phyloP scores from a whole-genome alignment of 2,888 invertebrate genomes.

The Luperina nickerlii region DNA sequence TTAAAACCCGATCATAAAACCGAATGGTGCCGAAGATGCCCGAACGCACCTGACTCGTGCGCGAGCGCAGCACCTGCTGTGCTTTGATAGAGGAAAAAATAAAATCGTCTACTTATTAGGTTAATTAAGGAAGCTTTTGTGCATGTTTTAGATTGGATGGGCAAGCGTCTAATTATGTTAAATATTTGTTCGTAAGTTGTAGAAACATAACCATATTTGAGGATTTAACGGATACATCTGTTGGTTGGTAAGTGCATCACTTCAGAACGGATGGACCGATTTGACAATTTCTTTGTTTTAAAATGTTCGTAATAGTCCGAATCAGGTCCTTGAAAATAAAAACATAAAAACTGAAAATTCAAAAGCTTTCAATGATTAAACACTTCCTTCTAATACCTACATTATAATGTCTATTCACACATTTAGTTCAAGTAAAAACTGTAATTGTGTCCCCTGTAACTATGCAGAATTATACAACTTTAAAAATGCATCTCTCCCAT shows the following conservation, averaged over 20 bases:
- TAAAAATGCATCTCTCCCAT: not conserved
- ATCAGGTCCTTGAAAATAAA: not conserved
- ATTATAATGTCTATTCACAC: conserved; percentile 29
- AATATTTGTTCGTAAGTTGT: conserved; percentile 23
- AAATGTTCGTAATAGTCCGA: not conserved
- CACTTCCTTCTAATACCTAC: conserved; percentile 12
- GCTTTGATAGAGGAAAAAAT: conserved; percentile 45
- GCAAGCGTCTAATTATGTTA: conserved; percentile 29
- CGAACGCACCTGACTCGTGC: conserved; percentile 59
- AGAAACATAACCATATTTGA: not conserved
- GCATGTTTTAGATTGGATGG: conserved; percentile 34
- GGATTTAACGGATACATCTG: conserved; percentile 1
- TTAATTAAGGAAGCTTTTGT: conserved; percentile 58
- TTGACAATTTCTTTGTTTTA: not conserved
- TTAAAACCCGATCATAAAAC: conserved; percentile 58
- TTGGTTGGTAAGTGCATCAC: not conserved
- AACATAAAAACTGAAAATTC: too few species aligned
- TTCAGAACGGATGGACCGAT: not conserved
- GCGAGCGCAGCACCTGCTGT: conserved; percentile 59
- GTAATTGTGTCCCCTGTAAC: conserved; percentile 20
- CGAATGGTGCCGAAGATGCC: conserved; percentile 47
- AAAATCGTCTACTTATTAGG: conserved; percentile 51
- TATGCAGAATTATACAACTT: conserved; percentile 34
- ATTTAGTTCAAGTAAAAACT: conserved; percentile 36
- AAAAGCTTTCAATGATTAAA: conserved; percentile 9